phyloP scores from a whole-genome alignment of 2,888 invertebrate genomes.

The Siphlonurus alternatus region DNA sequence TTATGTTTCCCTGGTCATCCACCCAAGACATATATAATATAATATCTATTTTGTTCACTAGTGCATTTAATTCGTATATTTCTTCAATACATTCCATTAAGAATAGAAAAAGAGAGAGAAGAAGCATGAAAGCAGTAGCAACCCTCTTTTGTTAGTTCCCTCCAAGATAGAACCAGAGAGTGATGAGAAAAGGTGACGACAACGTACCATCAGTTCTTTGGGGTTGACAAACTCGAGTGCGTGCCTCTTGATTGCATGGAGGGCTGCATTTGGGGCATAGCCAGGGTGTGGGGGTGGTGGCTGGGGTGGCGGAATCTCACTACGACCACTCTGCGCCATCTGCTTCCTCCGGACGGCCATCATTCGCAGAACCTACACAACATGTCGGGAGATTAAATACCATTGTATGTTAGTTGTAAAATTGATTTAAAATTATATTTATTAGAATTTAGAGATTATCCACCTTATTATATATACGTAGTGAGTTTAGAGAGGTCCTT shows the following conservation, averaged over 20 bases:
- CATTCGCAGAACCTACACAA: conserved; percentile 39
- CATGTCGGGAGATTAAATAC: conserved; percentile 8
- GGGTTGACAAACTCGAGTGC: conserved; percentile 80
- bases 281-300: conserved; percentile 55
- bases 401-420: conserved; percentile 7
- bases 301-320: conserved; percentile 35
- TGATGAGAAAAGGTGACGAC: not conserved
- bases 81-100: too few species aligned
- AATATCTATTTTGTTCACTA: too few species aligned
- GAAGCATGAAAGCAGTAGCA: too few species aligned
- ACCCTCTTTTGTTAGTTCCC: too few species aligned
- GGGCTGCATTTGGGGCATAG: conserved; percentile 87
- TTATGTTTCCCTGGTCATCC: too few species aligned
- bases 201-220: conserved; percentile 65
- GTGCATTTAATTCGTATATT: too few species aligned
- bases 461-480: too few species aligned
- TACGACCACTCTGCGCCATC: conserved; percentile 30
- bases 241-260: conserved; percentile 92
- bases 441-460: not conserved
- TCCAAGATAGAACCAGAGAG: too few species aligned
- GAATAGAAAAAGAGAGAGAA: too few species aligned
- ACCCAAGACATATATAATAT: too few species aligned
- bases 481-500: not conserved
- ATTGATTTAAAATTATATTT: not conserved
- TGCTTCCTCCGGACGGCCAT: conserved; percentile 48